Conservation (phyloP, 2,797 vertebrate genomes). For the Pantherophis alleghaniensis region DNA sequence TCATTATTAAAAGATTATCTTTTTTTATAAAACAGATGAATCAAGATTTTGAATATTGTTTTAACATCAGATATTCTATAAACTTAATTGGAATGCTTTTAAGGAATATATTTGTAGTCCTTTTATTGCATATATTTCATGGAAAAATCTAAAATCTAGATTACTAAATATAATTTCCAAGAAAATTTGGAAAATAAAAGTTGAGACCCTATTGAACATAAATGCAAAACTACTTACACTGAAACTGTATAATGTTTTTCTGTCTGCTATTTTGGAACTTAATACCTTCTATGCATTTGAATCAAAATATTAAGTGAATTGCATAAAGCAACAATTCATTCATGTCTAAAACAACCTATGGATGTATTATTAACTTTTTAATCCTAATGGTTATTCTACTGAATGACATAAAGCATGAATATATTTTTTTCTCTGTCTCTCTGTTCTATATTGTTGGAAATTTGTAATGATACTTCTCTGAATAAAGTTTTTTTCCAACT, state of each 20-base stretch:
- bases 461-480: background rate
- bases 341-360: background rate
- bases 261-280: background rate
- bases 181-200: background rate
- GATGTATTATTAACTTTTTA: background rate
- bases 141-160: background rate
- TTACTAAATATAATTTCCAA: background rate
- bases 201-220: background rate
- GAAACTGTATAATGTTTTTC: background rate
- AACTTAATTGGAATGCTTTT: background rate
- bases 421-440: background rate
- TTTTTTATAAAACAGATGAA: background rate
- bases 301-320: background rate
- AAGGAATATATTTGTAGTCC: background rate
- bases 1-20: background rate
- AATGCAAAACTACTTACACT: background rate
- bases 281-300: background rate
- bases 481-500: background rate
- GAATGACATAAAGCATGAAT: background rate
- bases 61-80: background rate
- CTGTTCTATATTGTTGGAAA: background rate
- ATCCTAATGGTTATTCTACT: background rate
- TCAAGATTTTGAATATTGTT: background rate
- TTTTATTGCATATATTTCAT: background rate
- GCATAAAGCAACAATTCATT: background rate